These are phyloP conservation scores for Bettongia penicillata DNA, from an alignment of 2,113 vertebrate genomes.

Conservation along the genomic window DNA sequence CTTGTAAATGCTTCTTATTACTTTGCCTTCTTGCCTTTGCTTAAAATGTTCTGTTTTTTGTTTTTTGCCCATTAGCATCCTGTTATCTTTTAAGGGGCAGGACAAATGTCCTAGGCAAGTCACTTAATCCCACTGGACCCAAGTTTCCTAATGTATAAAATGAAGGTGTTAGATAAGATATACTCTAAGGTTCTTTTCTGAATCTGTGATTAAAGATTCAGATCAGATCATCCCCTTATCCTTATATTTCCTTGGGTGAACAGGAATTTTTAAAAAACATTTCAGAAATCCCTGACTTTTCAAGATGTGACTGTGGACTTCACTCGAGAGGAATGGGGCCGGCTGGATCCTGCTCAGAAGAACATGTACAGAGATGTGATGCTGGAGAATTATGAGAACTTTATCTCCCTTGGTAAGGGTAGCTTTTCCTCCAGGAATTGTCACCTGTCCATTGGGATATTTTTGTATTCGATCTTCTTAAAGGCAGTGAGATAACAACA, in stretches of 20 bases:
- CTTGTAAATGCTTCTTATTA: background rate
- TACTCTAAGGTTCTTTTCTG: background rate
- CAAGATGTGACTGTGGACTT: background rate
- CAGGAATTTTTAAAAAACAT: background rate
- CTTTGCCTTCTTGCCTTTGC: background rate
- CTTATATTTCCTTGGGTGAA: background rate
- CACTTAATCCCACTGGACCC: background rate
- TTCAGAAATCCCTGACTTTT: background rate
- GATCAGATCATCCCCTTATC: background rate
- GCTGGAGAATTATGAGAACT: background rate
- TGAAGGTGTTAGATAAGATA: background rate
- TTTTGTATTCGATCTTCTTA: background rate
- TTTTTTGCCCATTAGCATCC: background rate
- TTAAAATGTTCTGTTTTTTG: background rate
- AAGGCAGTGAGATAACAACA: background rate
- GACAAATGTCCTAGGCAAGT: background rate
- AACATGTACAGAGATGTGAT: background rate
- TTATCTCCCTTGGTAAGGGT: background rate
- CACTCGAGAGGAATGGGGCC: background rate
- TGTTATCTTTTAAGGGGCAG: background rate
- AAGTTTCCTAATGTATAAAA: background rate
- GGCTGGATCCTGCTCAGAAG: background rate
- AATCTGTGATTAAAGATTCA: background rate
- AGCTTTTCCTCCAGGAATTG: background rate
- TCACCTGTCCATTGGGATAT: background rate